Evolutionary conservation across 1,140 invertebrate genomes (phyloP), one percentile per base, ranked within the genome.

Genomic region (Meloidogyne hapla): DNA sequence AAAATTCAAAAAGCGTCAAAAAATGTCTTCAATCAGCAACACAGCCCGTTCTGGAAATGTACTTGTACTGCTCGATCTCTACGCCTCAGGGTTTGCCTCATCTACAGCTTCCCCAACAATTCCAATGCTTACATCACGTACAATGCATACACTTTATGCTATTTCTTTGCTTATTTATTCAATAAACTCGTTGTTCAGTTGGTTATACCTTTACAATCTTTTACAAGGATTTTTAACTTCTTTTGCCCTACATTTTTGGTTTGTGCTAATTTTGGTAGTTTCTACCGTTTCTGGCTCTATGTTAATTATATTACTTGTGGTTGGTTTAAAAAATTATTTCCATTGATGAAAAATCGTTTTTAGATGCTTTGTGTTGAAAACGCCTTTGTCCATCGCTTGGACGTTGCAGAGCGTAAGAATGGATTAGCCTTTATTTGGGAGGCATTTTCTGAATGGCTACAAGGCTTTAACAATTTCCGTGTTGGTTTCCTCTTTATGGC

Each of bases 381-480:
- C 65, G 84, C 84, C 1, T 85, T 85, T 71, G 83, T 78, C 13
- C 80, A 84, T 72, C 74, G 85, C 8, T 26, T 82, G 21, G 61
- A 84, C 33, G 73, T 83, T 21, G 67, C 81, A 13, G 81, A 83
- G 12, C 84, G 87, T 67, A 72, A 84, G n/a, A 73, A 21, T 33
- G 71, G 71, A 18, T 40, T 73, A 5, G 10, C 45, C 9, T 40
- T 73, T 33, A 63, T 73, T 23, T 56, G 23, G 15, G 45, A 73
- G 73, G 65, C 73, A 13, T 61, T 76, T 65, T 26, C 81, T 6
- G 85, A 87, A 77, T 86, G 85, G 85, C 67, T 87, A 33, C 82
- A 85, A 66, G 84, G 79, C 15, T 86, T 86, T 74, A 87, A 86
- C 75, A 87, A 87, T 68, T 86, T 86, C 48, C 77, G 85, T 26